Percentiles rank a stretch among this genome's conserved stretches.
Conservation (phyloP, 1,140 invertebrate genomes). For the Zaprionus vittiger region DNA sequence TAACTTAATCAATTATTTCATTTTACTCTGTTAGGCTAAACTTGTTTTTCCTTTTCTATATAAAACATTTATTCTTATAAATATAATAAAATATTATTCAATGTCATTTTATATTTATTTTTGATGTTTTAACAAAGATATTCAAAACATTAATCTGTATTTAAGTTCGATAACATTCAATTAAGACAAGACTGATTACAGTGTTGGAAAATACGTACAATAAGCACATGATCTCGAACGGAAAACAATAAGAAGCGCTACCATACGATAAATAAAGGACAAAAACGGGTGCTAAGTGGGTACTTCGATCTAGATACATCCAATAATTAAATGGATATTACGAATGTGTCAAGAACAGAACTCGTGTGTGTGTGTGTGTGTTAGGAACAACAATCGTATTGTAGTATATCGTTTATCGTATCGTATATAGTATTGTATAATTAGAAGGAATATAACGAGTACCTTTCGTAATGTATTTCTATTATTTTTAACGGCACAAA, state of each 20-base stretch:
- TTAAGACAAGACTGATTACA: neutral
- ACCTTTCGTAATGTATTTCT: slow-evolving; percentile 41
- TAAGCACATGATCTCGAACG: slow-evolving; percentile 1
- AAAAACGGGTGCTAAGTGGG: slow-evolving; percentile 5
- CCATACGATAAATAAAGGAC: neutral
- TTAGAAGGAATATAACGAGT: slow-evolving; percentile 43
- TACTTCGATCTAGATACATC: neutral
- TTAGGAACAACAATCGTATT: slow-evolving; percentile 12
- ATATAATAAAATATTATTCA: neutral
- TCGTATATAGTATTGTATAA: slow-evolving; percentile 6
- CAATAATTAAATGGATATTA: neutral
- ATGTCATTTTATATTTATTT: neutral
- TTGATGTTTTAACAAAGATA: neutral
- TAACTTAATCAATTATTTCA: neutral
- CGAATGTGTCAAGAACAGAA: slow-evolving; percentile 3
- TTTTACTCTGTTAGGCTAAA: neutral
- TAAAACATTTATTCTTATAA: neutral
- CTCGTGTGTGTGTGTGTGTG: neutral
- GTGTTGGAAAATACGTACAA: neutral
- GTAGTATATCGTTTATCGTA: neutral
- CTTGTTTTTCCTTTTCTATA: neutral
- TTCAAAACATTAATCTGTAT: neutral
- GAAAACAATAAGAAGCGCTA: neutral
- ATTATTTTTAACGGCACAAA: slow-evolving; percentile 50
- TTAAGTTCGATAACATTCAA: neutral